phyloP scores from a whole-genome alignment of 2,888 invertebrate species.

The Parnassius orleans region DNA sequence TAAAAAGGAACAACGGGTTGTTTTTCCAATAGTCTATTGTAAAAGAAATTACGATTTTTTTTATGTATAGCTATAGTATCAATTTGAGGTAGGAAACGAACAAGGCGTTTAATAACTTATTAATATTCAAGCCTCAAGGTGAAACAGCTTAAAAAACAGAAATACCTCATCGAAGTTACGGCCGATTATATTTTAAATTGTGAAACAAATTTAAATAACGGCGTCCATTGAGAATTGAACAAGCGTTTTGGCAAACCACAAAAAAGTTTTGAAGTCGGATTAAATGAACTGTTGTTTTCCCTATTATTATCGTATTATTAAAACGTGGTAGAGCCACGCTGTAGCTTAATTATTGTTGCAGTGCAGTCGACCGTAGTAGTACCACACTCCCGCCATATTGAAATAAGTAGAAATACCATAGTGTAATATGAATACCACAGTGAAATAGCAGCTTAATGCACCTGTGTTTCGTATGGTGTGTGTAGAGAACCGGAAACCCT shows the following conservation, averaged over 20 bases:
- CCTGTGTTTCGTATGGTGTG: no score
- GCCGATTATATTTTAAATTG: slow-evolving; percentile 22
- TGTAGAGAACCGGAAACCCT: no score
- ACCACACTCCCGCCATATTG: no score
- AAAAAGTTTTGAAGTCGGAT: slow-evolving; percentile 17
- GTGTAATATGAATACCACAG: no score
- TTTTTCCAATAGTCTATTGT: slow-evolving; percentile 1
- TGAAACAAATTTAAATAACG: slow-evolving; percentile 17
- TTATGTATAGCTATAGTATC: neutral
- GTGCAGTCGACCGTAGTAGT: no score
- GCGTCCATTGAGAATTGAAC: slow-evolving; percentile 13
- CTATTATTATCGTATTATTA: no score
- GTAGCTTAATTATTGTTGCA: no score
- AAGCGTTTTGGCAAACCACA: slow-evolving; percentile 14
- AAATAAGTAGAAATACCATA: no score
- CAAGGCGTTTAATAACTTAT: slow-evolving; percentile 4
- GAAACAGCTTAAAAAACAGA: slow-evolving; percentile 21
- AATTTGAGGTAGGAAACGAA: neutral
- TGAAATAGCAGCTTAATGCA: no score
- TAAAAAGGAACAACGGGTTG: neutral
- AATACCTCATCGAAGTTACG: slow-evolving; percentile 21
- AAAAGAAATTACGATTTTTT: neutral
- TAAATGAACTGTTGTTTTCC: neutral
- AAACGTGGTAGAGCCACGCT: no score
- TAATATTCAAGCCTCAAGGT: slow-evolving; percentile 18